Evolutionary conservation across 1,140 invertebrate genomes (phyloP), one percentile per base, ranked within the genome.

Genomic region (Saccostrea cuccullata): DNA sequence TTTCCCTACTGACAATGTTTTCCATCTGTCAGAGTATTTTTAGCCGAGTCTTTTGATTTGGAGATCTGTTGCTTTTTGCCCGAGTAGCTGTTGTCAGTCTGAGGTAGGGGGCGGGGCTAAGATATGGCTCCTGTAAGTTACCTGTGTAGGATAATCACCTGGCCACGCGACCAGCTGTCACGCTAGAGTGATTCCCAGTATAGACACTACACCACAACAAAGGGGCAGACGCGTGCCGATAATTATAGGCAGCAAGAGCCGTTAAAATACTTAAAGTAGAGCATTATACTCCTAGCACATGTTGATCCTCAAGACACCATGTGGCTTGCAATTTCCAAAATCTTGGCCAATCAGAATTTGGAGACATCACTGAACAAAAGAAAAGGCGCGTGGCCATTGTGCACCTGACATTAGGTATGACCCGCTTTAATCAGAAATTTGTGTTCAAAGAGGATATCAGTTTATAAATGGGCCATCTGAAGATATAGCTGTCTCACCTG

Each of bases 81-180:
- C 6, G 47, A 47, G 47, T 47, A n/a, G 15, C 70, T 73, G 13
- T 36, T 73, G 70, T 73, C 70, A 73, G 26, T 73, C 26, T 9
- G 70, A 30, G 15, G 70, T 12, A 36, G 70, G 70, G 23, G 70
- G 70, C 26, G 70, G 70, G 30, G 26, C 70, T 30, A 30, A 73
- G 30, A 73, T 73, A 30, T 26, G 8, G 55, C n/a, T 12, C 26
- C 26, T 30, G 26, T 36, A 85, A 58, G 17, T 85, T 55, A 58
- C 67, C 67, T 67, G 60, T 86, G 40, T 47, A 47, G 73, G 26
- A 86, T 67, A 26, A 86, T 82, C 86, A 87, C 86, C 86, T 87
- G 86, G 73, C 17, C 86, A 58, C 20, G 36, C 58, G 30, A 82
- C 40, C 85, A 86, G 47, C 55, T 36, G 36, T 87, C 86, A 87